Percentiles rank a stretch among this genome's conserved stretches.
phyloP scores from a whole-genome alignment of 2,888 invertebrate genomes.

The Macaria liturata region DNA sequence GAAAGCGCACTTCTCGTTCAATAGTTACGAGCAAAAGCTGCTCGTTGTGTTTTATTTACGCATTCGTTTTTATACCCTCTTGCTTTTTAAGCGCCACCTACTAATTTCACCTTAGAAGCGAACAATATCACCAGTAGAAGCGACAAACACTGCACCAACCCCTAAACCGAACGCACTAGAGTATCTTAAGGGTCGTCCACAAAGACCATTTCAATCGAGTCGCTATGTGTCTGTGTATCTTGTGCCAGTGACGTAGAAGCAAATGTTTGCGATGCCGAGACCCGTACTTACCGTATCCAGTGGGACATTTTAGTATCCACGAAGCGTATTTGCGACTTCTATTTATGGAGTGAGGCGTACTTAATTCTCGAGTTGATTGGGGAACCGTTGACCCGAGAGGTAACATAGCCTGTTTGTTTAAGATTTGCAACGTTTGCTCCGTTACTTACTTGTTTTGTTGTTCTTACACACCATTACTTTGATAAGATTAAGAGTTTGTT shows the following conservation, averaged over 20 bases:
- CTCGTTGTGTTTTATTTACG: too few species aligned
- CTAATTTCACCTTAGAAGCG: too few species aligned
- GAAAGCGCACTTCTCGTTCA: slow-evolving; percentile 9
- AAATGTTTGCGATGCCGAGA: slow-evolving; percentile 47
- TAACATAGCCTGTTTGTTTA: slow-evolving; percentile 5
- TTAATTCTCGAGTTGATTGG: slow-evolving; percentile 35
- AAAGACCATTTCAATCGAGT: slow-evolving; percentile 56
- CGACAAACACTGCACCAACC: too few species aligned
- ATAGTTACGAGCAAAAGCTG: slow-evolving; percentile 39
- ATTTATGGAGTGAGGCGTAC: slow-evolving; percentile 45
- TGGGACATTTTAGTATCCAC: slow-evolving; percentile 41
- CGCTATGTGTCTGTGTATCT: slow-evolving; percentile 49
- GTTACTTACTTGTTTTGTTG: slow-evolving; percentile 6
- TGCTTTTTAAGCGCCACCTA: too few species aligned
- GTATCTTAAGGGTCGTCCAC: slow-evolving; percentile 38
- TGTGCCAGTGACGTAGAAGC: slow-evolving; percentile 53
- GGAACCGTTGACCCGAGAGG: slow-evolving; percentile 23
- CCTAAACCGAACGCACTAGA: too few species aligned
- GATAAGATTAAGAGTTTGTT: slow-evolving; percentile 1
- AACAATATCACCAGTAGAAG: too few species aligned
- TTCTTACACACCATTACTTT: slow-evolving; percentile 2
- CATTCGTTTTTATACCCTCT: too few species aligned
- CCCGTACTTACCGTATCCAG: slow-evolving; percentile 31
- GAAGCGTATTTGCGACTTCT: slow-evolving; percentile 38
- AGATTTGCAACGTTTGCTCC: slow-evolving; percentile 13